Conservation (phyloP, 2,888 invertebrate genomes). For the Gymnosoma rotundatum region DNA sequence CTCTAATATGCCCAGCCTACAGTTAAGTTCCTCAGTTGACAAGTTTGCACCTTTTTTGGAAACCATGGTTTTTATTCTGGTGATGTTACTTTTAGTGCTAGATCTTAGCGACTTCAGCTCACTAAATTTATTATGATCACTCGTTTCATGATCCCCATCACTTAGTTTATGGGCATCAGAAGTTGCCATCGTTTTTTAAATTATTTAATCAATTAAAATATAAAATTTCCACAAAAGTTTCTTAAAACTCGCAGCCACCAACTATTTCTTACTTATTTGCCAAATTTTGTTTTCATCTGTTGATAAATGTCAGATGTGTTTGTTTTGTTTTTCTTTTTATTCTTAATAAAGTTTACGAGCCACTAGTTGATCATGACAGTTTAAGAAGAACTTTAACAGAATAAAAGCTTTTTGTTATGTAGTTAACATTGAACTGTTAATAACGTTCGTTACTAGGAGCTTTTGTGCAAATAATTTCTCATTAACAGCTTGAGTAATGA, state of each 20-base stretch:
- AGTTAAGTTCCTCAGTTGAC: slow-evolving; percentile 59
- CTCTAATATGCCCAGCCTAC: slow-evolving; percentile 67
- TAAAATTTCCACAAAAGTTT: not conserved
- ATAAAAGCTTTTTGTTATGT: no score
- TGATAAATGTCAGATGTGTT: not conserved
- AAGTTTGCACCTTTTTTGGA: slow-evolving; percentile 42
- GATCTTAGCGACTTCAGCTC: slow-evolving; percentile 32
- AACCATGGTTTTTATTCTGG: slow-evolving; percentile 59
- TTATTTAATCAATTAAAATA: slow-evolving; percentile 1
- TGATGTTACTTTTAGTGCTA: slow-evolving; percentile 56
- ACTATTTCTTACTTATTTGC: no score
- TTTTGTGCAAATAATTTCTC: no score
- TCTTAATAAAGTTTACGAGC: not conserved
- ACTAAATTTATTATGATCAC: not conserved
- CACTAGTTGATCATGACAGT: no score
- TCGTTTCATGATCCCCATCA: not conserved
- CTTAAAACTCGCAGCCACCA: no score
- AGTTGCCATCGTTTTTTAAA: slow-evolving; percentile 8
- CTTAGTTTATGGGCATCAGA: not conserved
- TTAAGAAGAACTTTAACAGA: no score
- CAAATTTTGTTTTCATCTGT: no score
- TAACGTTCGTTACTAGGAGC: no score
- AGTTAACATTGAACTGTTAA: no score
- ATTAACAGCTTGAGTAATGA: no score
- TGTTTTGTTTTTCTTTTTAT: not conserved